Evolutionary conservation across 2,113 vertebrate genomes (phyloP).

Genomic region (Ceuthmochares aereus): DNA sequence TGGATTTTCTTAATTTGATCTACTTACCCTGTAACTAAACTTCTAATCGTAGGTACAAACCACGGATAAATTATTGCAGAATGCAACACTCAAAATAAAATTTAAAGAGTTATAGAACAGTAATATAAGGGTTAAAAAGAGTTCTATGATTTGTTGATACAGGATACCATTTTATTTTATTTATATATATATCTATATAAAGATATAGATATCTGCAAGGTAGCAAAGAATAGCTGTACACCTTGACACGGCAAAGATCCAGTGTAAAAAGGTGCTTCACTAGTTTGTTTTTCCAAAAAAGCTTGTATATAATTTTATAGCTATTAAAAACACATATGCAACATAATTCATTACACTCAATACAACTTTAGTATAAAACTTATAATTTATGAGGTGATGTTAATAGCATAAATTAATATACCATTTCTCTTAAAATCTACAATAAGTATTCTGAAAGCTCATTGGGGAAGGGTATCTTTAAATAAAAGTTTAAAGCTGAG

Average conservation of each 20-base stretch:
- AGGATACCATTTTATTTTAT: conserved; percentile 77
- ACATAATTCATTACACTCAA: conserved; percentile 88
- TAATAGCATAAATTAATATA: conserved; percentile 91
- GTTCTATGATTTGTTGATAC: conserved; percentile 77
- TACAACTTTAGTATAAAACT: conserved; percentile 90
- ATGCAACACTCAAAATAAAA: conserved; percentile 68
- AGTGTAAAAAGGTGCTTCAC: conserved; percentile 86
- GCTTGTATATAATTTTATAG: conserved; percentile 86
- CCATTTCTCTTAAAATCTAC: conserved; percentile 88
- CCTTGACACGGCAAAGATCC: conserved; percentile 84
- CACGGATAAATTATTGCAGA: conserved; percentile 80
- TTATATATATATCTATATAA: conserved; percentile 72
- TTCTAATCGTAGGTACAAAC: conserved; percentile 80
- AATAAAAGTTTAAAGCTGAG: conserved; percentile 87
- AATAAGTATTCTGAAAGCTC: conserved; percentile 86
- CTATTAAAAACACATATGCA: conserved; percentile 87
- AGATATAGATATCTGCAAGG: conserved; percentile 83
- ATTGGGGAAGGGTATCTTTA: conserved; percentile 80
- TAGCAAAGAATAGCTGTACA: conserved; percentile 86
- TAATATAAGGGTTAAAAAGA: conserved; percentile 77
- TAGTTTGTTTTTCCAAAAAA: conserved; percentile 80
- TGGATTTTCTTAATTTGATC: conserved; percentile 72
- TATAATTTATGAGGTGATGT: conserved; percentile 91
- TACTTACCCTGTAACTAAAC: conserved; percentile 84
- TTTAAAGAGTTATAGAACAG: conserved; percentile 70